phyloP scores from a whole-genome alignment of 2,888 invertebrate species.

The Drosophila austrosaltans region DNA sequence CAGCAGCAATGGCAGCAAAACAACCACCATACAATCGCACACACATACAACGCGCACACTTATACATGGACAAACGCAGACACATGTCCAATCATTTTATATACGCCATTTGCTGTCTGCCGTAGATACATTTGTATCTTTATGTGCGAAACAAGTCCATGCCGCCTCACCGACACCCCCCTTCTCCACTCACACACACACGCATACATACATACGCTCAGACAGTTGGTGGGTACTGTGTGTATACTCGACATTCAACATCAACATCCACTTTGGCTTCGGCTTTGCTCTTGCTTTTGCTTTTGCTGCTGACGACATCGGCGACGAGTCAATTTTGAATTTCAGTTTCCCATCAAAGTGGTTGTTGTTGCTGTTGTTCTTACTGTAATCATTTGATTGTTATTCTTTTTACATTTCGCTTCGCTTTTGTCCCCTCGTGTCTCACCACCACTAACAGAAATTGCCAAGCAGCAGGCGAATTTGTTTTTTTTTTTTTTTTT shows the following conservation, averaged over 20 bases:
- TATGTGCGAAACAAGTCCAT: slow-evolving; percentile 75
- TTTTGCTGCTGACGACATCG: slow-evolving; percentile 60
- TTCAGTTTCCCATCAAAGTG: slow-evolving; percentile 64
- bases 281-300: not conserved
- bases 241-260: slow-evolving; percentile 12
- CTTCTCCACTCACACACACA: slow-evolving; percentile 5
- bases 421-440: slow-evolving; percentile 41
- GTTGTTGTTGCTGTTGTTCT: slow-evolving; percentile 43
- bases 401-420: slow-evolving; percentile 69
- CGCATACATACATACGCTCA: slow-evolving; percentile 19
- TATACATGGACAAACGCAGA: slow-evolving; percentile 34
- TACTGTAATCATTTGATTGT: slow-evolving; percentile 71
- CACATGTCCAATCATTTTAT: slow-evolving; percentile 79
- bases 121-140: slow-evolving; percentile 79
- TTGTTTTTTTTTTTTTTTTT: not conserved
- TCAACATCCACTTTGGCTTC: slow-evolving; percentile 13
- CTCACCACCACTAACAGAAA: slow-evolving; percentile 38
- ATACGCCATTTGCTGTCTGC: slow-evolving; percentile 77
- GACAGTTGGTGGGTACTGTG: slow-evolving; percentile 14
- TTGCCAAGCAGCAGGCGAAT: slow-evolving; percentile 2
- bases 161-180: slow-evolving; percentile 29
- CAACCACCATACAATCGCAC: slow-evolving; percentile 62
- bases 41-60: slow-evolving; percentile 12
- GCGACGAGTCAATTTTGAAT: slow-evolving; percentile 71
- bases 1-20: slow-evolving; percentile 36